Evolutionary conservation across 92 coral and sea anemone genomes (phyloP).

Genomic region (Umimayanthus kanabou): DNA sequence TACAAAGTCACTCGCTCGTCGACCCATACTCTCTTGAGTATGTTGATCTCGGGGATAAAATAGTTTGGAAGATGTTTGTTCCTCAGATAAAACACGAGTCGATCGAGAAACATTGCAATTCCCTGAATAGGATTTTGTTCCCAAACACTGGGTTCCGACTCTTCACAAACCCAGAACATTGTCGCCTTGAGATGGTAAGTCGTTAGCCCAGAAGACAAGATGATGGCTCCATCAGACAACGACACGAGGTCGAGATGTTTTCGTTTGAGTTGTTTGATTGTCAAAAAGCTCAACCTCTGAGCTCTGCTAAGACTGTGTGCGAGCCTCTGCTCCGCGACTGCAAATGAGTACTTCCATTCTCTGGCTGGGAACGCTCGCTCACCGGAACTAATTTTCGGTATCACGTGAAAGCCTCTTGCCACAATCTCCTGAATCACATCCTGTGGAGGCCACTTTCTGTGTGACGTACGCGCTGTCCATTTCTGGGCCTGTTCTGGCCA

Average conservation of each 20-base stretch:
- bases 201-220: conserved; percentile 46
- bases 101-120: conserved; percentile 32
- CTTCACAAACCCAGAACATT: conserved; percentile 55
- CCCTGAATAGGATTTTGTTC: conserved; percentile 42
- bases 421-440: conserved; percentile 44
- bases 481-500: conserved; percentile 42
- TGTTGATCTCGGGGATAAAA: conserved; percentile 54
- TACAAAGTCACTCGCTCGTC: conserved; percentile 40
- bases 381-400: conserved; percentile 50
- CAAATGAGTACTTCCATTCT: conserved; percentile 59
- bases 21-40: conserved; percentile 51
- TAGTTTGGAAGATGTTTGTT: conserved; percentile 51
- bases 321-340: conserved; percentile 50
- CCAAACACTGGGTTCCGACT: conserved; percentile 38
- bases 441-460: conserved; percentile 49
- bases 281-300: conserved; percentile 49
- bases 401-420: conserved; percentile 51
- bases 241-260: conserved; percentile 48
- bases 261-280: conserved; percentile 53
- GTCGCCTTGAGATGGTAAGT: conserved; percentile 55
- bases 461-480: conserved; percentile 40
- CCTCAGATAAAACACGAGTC: conserved; percentile 35
- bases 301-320: conserved; percentile 49
- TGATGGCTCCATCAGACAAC: conserved; percentile 27
- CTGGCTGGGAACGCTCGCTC: conserved; percentile 39